phyloP scores from a whole-genome alignment of 2,113 vertebrate genomes.

The Argyrosomus japonicus region DNA sequence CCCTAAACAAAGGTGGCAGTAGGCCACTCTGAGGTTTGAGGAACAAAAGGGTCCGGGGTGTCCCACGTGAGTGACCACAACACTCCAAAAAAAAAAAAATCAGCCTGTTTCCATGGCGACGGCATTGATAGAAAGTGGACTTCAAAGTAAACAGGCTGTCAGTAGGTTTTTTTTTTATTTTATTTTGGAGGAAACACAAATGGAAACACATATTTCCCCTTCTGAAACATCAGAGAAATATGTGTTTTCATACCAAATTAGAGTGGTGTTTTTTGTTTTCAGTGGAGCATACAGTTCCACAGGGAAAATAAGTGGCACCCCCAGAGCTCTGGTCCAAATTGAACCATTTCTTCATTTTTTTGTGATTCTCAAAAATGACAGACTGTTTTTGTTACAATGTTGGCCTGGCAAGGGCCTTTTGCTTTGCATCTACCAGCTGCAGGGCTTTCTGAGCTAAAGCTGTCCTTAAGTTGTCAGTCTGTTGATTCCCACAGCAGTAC shows the following conservation, averaged over 20 bases:
- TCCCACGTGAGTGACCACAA: constrained; percentile 37
- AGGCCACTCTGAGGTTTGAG: constrained; percentile 45
- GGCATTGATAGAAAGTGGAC: constrained; percentile 8
- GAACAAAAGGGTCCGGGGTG: constrained; percentile 61
- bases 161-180: neutral
- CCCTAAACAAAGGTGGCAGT: constrained; percentile 63
- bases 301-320: neutral
- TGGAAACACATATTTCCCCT: neutral
- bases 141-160: neutral
- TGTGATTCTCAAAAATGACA: constrained; percentile 34
- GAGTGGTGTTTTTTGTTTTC: neutral
- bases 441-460: constrained; percentile 28
- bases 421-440: constrained; percentile 41
- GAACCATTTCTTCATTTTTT: constrained; percentile 28
- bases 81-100: constrained; percentile 1
- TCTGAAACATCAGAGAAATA: neutral
- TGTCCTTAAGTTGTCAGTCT: constrained; percentile 49
- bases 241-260: neutral
- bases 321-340: constrained; percentile 6
- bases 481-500: constrained; percentile 37
- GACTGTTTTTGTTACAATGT: constrained; percentile 29
- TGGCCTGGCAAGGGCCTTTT: constrained; percentile 15
- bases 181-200: too few species aligned
- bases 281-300: neutral
- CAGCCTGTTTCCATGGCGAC: constrained; percentile 2